Base-by-base conservation (phyloP, 2,888 invertebrate genomes). In the Eustalomyia histrio region DNA sequence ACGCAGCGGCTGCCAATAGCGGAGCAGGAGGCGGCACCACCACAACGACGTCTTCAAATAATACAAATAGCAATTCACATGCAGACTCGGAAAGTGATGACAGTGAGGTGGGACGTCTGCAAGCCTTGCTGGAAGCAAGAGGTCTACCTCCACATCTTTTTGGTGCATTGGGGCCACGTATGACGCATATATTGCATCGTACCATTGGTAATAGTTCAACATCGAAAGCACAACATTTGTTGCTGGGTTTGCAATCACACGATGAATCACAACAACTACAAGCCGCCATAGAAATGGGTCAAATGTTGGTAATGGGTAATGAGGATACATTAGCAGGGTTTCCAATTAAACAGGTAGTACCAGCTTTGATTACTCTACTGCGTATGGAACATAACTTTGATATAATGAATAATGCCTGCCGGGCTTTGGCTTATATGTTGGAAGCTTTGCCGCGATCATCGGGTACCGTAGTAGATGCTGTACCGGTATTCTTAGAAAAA, bases 361-460 rank as follows among this genome's bases (percentile, higher is more conserved):
- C 99, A 0, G 97, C 98, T 7, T 93, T 99, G 47, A 97, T 98
- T 83, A 95, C 94, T 86, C 92, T 99, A 76, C 93, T 99, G 21
- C 95, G 97, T 67, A 97, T 98, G 93, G 99, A 99, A 89, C 98
- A 99, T 90, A 99, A 99, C 92, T 99, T 99, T 92, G 99, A 99
- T 91, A 98, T 99, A 93, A 99, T 99, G 99, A 98, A 99, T 90
- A 98, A 99, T 90, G 99, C 99, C 0, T 99, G 99, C 88, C 95
- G 99, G 53, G 99, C 99, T 0, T 93, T 99, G 50, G 99, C 99
- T 0, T 99, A 99, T 91, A 99, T 99, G 98, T 95, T 99, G 94
- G 99, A 99, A 91, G 98, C 99, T 0, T 90, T 99, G 84, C 99
- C 99, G 0, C 94, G 99, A 78, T 98, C 99, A 47, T 97, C 98